A percentile compares a stretch with the other conserved stretches of the same genome.
Evolutionary conservation across 1,140 invertebrate species (phyloP).

Genomic region (Coboldia fuscipes): DNA sequence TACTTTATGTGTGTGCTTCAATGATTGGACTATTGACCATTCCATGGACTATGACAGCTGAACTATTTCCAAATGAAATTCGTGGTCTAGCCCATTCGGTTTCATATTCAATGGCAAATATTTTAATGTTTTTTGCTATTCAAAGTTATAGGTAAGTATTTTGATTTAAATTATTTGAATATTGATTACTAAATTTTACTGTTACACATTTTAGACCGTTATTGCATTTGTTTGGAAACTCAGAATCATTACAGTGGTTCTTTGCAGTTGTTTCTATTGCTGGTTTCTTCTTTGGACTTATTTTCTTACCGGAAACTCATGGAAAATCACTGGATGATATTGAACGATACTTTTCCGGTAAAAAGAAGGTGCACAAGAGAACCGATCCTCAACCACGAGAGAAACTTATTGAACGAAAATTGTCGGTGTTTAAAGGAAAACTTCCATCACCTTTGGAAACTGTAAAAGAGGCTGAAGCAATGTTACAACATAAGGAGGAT

Average conservation of each 20-base stretch:
- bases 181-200: too few relatives aligned
- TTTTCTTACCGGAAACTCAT: conserved; percentile 50
- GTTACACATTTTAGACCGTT: conserved; percentile 8
- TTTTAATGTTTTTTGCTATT: conserved; percentile 29
- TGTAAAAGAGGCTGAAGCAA: too few relatives aligned
- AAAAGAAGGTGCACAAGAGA: not conserved
- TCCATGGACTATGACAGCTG: conserved; percentile 37
- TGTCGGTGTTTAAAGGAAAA: too few relatives aligned
- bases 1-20: conserved; percentile 29
- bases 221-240: conserved; percentile 24
- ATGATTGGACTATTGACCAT: conserved; percentile 33
- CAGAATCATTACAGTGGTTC: conserved; percentile 39
- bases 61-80: conserved; percentile 34
- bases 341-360: conserved; percentile 27
- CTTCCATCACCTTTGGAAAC: too few relatives aligned
- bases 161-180: not conserved
- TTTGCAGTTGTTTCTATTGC: conserved; percentile 39
- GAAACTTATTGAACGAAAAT: too few relatives aligned
- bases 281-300: conserved; percentile 30
- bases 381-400: too few relatives aligned
- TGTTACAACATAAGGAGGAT: too few relatives aligned
- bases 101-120: conserved; percentile 26
- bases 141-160: conserved; percentile 21
- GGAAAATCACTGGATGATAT: conserved; percentile 43
- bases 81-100: conserved; percentile 30